A percentile compares a stretch with the other conserved stretches of the same genome.
Evolutionary conservation across 2,797 vertebrate genomes (phyloP).

Genomic region (Thalassophryne amazonica): DNA sequence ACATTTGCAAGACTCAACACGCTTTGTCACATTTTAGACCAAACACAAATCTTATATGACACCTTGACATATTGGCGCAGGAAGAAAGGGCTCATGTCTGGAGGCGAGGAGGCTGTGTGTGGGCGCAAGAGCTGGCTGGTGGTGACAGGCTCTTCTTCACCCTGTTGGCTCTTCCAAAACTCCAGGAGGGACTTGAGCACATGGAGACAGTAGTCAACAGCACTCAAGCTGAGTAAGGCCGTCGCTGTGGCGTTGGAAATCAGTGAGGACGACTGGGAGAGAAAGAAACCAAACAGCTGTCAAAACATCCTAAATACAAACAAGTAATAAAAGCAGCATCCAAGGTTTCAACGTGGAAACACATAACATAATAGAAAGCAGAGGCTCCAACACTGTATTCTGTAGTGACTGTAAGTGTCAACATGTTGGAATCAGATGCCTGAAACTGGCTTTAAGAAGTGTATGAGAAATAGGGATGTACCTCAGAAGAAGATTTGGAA

Average conservation of each 20-base stretch:
- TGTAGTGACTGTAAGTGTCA: not conserved
- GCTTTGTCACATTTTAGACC: not conserved
- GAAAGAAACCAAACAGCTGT: slow-evolving; percentile 1
- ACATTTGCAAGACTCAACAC: not conserved
- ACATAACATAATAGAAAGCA: too few species aligned
- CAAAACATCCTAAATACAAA: not conserved
- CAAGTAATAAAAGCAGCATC: too few species aligned
- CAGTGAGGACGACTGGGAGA: slow-evolving; percentile 89
- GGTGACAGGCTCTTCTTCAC: slow-evolving; percentile 90
- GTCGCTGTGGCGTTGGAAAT: slow-evolving; percentile 98
- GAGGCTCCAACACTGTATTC: too few species aligned
- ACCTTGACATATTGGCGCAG: slow-evolving; percentile 98
- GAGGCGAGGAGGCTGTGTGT: slow-evolving; percentile 92
- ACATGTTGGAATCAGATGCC: not conserved
- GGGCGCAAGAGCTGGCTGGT: slow-evolving; percentile 94
- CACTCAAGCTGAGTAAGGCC: slow-evolving; percentile 90
- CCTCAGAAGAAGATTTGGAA: slow-evolving; percentile 96
- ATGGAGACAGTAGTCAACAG: slow-evolving; percentile 96
- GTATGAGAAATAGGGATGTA: too few species aligned
- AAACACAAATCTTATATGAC: not conserved
- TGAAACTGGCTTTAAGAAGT: not conserved
- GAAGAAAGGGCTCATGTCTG: slow-evolving; percentile 99
- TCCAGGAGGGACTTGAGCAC: slow-evolving; percentile 95
- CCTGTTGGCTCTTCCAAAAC: slow-evolving; percentile 98
- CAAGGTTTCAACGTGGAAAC: too few species aligned